These are phyloP conservation scores for Heterohyrax brucei DNA, from an alignment of 2,797 vertebrate genomes.

Conservation along the genomic window DNA sequence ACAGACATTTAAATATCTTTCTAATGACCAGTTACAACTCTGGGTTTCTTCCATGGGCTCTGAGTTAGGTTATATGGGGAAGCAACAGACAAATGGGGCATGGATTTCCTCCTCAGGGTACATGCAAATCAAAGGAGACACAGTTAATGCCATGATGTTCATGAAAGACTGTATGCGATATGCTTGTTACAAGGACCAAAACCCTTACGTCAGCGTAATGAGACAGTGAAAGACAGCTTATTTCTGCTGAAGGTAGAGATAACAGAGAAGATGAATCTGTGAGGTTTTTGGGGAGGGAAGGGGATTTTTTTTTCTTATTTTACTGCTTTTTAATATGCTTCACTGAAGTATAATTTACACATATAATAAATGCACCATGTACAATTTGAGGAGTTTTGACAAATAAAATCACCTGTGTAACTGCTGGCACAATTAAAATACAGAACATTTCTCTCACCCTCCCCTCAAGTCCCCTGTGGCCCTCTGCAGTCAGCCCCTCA, in stretches of 20 bases:
- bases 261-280: not conserved
- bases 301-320: not conserved
- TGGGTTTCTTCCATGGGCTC: constrained; percentile 7
- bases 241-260: not conserved
- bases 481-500: not conserved
- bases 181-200: not conserved
- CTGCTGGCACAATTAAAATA: not conserved
- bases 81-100: not conserved
- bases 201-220: rapidly evolving
- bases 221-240: not conserved
- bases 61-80: not conserved
- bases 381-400: not conserved
- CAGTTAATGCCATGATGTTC: not conserved
- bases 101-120: not conserved
- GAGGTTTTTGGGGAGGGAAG: not conserved
- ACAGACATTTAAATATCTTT: constrained; percentile 63
- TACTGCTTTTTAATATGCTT: not conserved
- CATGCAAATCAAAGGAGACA: not conserved
- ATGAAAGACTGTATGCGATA: rapidly evolving
- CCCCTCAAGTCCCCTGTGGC: not conserved
- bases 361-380: not conserved
- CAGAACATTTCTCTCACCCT: too few species aligned
- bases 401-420: not conserved
- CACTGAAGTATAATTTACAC: not conserved
- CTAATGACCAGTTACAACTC: constrained; percentile 63